Conservation (phyloP, 30 jellyfish, hydroid and myxozoan species). For the Aurelia aurita region DNA sequence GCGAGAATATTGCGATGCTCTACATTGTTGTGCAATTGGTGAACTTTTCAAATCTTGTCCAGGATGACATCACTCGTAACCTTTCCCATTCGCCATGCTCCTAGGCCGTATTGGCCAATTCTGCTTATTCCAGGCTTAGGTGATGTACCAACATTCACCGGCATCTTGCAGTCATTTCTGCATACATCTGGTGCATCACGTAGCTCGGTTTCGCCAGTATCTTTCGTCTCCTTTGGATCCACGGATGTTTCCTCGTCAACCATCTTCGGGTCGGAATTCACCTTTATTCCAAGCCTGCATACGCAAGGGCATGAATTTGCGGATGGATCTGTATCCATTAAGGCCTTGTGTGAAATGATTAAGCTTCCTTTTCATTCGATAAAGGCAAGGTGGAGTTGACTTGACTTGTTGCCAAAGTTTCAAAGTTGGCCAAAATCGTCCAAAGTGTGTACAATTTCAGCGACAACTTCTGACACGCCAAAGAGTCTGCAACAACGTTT, state of each 20-base stretch:
- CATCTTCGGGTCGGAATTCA: slow-evolving; percentile 8
- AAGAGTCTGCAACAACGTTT: too few relatives aligned
- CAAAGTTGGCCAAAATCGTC: neutral
- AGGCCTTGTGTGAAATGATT: neutral
- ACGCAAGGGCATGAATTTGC: slow-evolving; percentile 33
- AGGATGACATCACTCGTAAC: slow-evolving; percentile 59
- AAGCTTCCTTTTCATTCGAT: neutral
- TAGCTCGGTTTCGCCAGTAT: neutral
- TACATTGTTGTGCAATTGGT: neutral
- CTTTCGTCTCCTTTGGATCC: neutral
- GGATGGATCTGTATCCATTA: slow-evolving; percentile 53
- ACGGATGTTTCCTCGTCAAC: slow-evolving; percentile 46
- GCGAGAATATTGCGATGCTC: neutral
- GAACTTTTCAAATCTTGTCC: slow-evolving; percentile 27
- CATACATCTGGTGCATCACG: slow-evolving; percentile 3
- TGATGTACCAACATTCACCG: neutral
- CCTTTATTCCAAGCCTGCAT: slow-evolving; percentile 34
- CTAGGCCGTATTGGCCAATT: slow-evolving; percentile 68
- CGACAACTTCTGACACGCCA: too few relatives aligned
- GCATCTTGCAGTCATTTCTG: slow-evolving; percentile 19
- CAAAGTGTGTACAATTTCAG: too few relatives aligned
- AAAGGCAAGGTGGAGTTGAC: neutral
- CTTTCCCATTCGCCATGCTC: slow-evolving; percentile 81
- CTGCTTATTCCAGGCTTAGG: slow-evolving; percentile 32
- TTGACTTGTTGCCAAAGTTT: neutral